A percentile compares a stretch with the other conserved stretches of the same genome.
These are phyloP conservation scores for Garrulus glandarius DNA, from an alignment of 2,797 vertebrate genomes.

Conservation along the genomic window DNA sequence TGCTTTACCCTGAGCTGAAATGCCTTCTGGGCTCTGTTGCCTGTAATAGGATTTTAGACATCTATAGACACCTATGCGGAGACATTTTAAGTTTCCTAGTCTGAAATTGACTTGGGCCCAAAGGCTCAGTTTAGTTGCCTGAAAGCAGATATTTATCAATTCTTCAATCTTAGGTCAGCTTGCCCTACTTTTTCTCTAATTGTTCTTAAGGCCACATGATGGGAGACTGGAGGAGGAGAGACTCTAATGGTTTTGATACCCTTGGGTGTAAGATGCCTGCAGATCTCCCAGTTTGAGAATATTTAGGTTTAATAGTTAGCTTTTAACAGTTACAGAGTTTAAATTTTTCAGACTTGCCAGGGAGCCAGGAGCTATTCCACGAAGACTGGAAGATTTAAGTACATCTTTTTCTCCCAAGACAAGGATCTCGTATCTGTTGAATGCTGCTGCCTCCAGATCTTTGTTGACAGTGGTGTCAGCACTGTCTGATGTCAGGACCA, in stretches of 20 bases:
- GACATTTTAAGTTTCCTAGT: neutral
- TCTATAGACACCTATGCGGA: neutral
- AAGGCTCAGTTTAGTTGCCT: neutral
- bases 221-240: neutral
- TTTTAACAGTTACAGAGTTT: neutral
- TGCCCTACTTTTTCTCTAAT: neutral
- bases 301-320: neutral
- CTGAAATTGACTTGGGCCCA: neutral
- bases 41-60: neutral
- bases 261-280: neutral
- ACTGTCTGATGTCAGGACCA: neutral
- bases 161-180: neutral
- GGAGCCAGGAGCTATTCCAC: neutral
- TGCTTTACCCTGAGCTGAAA: neutral
- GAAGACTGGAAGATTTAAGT: neutral
- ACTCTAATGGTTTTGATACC: neutral
- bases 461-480: neutral
- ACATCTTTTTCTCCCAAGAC: neutral
- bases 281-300: neutral
- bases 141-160: neutral
- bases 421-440: neutral
- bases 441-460: neutral
- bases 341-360: neutral
- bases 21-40: neutral
- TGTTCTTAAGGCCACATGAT: neutral